phyloP scores from a whole-genome alignment of 2,797 vertebrate species.

The Dicrostonyx torquatus region DNA sequence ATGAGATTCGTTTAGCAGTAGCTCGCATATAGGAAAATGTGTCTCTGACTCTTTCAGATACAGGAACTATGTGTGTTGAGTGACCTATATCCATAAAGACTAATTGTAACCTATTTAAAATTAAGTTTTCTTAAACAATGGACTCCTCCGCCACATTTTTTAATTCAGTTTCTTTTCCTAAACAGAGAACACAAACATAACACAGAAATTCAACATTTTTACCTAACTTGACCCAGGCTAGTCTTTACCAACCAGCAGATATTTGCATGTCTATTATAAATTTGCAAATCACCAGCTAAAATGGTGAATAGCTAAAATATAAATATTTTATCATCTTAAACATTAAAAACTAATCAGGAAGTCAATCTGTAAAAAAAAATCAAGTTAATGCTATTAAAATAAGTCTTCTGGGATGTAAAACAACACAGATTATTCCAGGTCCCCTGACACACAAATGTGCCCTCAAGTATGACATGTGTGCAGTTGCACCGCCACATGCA shows the following conservation, averaged over 20 bases:
- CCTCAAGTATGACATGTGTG: neutral
- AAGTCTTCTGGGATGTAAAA: constrained; percentile 6
- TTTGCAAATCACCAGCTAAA: neutral
- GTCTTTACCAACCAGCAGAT: constrained; percentile 29
- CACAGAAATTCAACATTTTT: constrained; percentile 1
- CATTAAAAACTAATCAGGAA: constrained; percentile 19
- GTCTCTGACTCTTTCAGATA: neutral
- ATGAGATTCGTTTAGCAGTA: neutral
- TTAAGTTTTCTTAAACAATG: neutral
- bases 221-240: constrained; percentile 26
- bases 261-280: neutral
- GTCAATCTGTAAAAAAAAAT: neutral
- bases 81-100: constrained; percentile 12
- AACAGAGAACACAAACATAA: constrained; percentile 36
- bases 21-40: neutral
- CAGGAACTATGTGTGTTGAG: neutral
- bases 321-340: constrained; percentile 2
- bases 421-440: neutral
- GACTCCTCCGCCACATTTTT: neutral
- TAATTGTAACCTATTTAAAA: constrained; percentile 22
- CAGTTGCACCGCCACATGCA: neutral
- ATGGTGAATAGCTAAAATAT: neutral
- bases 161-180: constrained; percentile 39
- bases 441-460: no score
- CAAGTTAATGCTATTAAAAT: constrained; percentile 1